These are phyloP conservation scores for Autographa pulchrina DNA, from an alignment of 2,888 invertebrate species.

Conservation along the genomic window DNA sequence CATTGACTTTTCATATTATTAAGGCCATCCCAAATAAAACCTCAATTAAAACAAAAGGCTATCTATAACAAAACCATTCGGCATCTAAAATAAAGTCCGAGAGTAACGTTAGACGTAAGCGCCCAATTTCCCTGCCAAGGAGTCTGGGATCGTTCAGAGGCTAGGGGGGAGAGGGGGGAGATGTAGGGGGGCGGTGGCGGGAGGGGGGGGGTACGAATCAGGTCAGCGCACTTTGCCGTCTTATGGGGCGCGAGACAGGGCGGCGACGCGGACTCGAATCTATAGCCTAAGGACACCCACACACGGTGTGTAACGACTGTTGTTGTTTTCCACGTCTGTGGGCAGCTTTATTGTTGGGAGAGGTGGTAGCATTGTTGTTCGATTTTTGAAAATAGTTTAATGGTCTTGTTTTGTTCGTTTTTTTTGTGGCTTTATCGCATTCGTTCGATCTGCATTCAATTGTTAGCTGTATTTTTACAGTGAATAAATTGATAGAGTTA, in stretches of 20 bases:
- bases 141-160: constrained; percentile 66
- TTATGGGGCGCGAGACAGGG: constrained; percentile 72
- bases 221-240: constrained; percentile 79
- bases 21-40: constrained; percentile 27
- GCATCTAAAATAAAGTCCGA: constrained; percentile 26
- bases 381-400: neutral
- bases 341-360: neutral
- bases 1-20: neutral
- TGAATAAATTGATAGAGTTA: neutral
- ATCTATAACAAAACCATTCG: constrained; percentile 21
- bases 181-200: constrained; percentile 5
- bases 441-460: too few relatives aligned
- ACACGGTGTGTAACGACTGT: constrained; percentile 16
- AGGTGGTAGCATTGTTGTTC: neutral
- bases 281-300: constrained; percentile 44
- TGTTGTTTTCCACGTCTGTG: constrained; percentile 9
- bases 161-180: constrained; percentile 35
- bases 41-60: constrained; percentile 41
- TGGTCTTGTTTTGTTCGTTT: neutral
- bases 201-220: constrained; percentile 49
- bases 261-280: constrained; percentile 68
- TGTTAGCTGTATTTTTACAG: neutral
- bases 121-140: constrained; percentile 70
- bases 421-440: neutral
- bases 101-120: constrained; percentile 49